Base-by-base conservation (phyloP, 2,888 invertebrate species). In the Drosophila affinis region DNA sequence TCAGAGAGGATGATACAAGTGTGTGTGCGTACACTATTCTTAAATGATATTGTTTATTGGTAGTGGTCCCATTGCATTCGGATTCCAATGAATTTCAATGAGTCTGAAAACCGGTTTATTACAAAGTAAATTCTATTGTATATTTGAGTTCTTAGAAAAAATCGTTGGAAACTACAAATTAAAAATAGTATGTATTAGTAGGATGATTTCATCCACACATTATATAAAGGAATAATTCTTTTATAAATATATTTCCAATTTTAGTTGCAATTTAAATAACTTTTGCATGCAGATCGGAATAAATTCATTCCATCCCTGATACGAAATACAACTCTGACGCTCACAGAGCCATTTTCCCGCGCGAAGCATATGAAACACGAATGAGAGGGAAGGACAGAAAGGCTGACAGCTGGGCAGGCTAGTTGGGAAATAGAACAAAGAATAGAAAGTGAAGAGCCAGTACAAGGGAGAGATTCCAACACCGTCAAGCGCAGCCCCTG, bases 81-180 rank as follows among this genome's bases (percentile, higher is more conserved):
- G 29, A 53, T 59, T 55, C 53, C 57, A 59, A 7, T 56, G 45
- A 56, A 75, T 44, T 53, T 21, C 34, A 14, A 34, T 7, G 17
- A 32, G 34, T n/a, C 3, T 34, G n/a, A 45, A 73, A 79, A 80
- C 83, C 75, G 67, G 81, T 80, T 83, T 56, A 27, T 17, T 53
- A 47, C 29, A 39, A 39, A 47, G 29, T n/a, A 34, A 62, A 39
- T 39, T 39, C 51, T 10, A 45, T 67, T 27, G 39, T 44, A 24
- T 17, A 32, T 51, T 64, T 49, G 12, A 45, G n/a, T 67, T 65
- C 49, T 17, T 2, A 7, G 9, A 3, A n/a, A 46, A 4, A 17
- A 18, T 52, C 7, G 4, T 32, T 32, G 32, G n/a, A 52, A 17
- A 12, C 2, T 12, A 4, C 12, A 12, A 12, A 12, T 34, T 0